Evolutionary conservation across 2,888 invertebrate genomes (phyloP).

Genomic region (Acleris literana): DNA sequence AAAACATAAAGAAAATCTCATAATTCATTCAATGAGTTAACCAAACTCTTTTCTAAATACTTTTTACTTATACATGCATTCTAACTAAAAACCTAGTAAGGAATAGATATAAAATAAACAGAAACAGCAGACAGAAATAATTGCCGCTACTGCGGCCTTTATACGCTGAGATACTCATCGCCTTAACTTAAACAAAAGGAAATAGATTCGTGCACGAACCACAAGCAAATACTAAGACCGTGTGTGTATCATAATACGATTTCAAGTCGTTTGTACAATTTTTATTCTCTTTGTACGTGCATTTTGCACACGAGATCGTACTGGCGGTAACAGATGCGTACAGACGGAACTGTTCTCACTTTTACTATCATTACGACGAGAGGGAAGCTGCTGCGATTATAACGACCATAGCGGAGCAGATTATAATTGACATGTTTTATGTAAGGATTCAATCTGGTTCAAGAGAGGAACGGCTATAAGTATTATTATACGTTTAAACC

Average conservation of each 20-base stretch:
- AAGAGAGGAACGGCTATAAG: neutral
- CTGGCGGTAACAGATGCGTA: constrained; percentile 33
- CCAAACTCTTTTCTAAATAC: too few species aligned
- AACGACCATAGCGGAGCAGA: constrained; percentile 50
- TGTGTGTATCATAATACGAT: neutral
- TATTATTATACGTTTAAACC: neutral
- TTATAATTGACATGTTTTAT: constrained; percentile 16
- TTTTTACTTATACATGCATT: too few species aligned
- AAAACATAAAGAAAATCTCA: too few species aligned
- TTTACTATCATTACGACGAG: constrained; percentile 60
- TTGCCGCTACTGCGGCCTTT: too few species aligned
- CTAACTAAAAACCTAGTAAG: too few species aligned
- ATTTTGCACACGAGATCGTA: constrained; percentile 27
- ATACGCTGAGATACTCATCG: neutral
- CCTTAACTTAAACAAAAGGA: constrained; percentile 22
- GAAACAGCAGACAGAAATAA: too few species aligned
- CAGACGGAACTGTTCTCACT: constrained; percentile 56
- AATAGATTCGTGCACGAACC: constrained; percentile 3
- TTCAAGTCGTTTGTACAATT: constrained; percentile 2
- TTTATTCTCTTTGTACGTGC: constrained; percentile 7
- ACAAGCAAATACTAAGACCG: neutral
- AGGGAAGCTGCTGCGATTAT: constrained; percentile 61
- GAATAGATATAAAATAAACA: too few species aligned
- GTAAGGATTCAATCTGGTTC: neutral
- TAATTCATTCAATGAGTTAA: too few species aligned